Percentiles rank a stretch among this genome's conserved stretches.
Conservation (phyloP, 1,140 invertebrate species). For the Telenomus remus region DNA sequence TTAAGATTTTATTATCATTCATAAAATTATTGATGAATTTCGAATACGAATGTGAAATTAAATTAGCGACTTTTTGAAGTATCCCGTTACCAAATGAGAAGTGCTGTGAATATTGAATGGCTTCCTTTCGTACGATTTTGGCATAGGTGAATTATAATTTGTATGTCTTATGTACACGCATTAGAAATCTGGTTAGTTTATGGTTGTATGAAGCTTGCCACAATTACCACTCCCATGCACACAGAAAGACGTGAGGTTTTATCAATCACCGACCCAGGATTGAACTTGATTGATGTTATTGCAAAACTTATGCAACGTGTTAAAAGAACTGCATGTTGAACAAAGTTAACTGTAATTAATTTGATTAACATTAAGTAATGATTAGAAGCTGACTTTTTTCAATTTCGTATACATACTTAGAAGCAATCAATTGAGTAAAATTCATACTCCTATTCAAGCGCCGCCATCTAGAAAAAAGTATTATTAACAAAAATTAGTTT, state of each 20-base stretch:
- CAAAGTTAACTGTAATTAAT: constrained; percentile 25
- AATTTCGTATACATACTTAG: constrained; percentile 45
- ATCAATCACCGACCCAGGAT: constrained; percentile 26
- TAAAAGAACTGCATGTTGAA: constrained; percentile 15
- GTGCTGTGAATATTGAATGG: constrained; percentile 17
- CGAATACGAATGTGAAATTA: not conserved
- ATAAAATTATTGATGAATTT: no score
- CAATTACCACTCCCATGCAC: constrained; percentile 13
- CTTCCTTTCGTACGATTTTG: constrained; percentile 4
- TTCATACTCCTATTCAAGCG: constrained; percentile 30
- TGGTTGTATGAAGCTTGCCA: not conserved
- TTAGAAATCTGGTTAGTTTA: constrained; percentile 10
- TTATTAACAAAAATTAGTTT: constrained; percentile 25
- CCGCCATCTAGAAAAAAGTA: constrained; percentile 32
- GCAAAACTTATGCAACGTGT: constrained; percentile 21
- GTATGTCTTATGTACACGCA: constrained; percentile 7
- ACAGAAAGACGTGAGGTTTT: not conserved
- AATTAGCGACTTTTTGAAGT: not conserved
- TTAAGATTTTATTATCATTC: no score
- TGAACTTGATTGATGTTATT: constrained; percentile 47
- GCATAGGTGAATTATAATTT: not conserved
- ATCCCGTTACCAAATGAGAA: constrained; percentile 15
- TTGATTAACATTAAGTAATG: constrained; percentile 20
- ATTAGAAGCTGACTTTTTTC: constrained; percentile 9
- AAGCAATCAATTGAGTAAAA: constrained; percentile 49